Evolutionary conservation across 2,113 vertebrate genomes (phyloP).

Genomic region (Bubo blakistoni): DNA sequence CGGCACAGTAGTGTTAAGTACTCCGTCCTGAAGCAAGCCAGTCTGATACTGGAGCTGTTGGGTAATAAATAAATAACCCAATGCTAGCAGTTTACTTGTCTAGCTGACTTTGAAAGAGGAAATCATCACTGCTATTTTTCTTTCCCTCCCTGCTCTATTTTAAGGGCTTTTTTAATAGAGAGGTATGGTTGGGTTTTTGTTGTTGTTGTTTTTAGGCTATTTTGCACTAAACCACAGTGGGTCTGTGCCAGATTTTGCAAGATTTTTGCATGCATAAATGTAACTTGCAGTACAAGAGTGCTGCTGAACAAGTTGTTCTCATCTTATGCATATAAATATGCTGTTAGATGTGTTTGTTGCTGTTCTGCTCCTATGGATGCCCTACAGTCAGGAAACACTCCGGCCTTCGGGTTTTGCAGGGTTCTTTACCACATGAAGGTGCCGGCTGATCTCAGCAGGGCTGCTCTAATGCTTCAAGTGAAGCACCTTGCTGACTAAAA

Average conservation of each 20-base stretch:
- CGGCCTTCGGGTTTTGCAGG: not conserved
- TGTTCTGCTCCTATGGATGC: not conserved
- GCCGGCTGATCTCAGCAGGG: not conserved
- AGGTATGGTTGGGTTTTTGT: not conserved
- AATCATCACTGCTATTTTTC: not conserved
- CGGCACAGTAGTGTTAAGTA: fast-evolving
- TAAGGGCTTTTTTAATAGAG: not conserved
- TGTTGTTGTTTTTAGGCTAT: not conserved
- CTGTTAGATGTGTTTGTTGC: not conserved
- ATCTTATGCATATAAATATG: not conserved
- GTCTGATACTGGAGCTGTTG: not conserved
- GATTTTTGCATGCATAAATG: not conserved
- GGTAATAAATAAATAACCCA: not conserved
- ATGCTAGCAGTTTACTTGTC: not conserved
- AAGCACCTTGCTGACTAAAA: not conserved
- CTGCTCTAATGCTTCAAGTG: not conserved
- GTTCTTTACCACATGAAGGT: not conserved
- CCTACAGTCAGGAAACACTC: not conserved
- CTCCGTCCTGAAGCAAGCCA: not conserved
- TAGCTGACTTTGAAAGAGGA: not conserved
- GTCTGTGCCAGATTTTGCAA: not conserved
- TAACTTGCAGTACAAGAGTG: not conserved
- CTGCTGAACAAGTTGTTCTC: constrained; percentile 20
- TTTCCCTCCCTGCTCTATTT: not conserved
- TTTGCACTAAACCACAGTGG: constrained; percentile 22